Evolutionary conservation across 2,113 vertebrate genomes (phyloP), one percentile per base, ranked within the genome.

Genomic region (Balaeniceps rex): DNA sequence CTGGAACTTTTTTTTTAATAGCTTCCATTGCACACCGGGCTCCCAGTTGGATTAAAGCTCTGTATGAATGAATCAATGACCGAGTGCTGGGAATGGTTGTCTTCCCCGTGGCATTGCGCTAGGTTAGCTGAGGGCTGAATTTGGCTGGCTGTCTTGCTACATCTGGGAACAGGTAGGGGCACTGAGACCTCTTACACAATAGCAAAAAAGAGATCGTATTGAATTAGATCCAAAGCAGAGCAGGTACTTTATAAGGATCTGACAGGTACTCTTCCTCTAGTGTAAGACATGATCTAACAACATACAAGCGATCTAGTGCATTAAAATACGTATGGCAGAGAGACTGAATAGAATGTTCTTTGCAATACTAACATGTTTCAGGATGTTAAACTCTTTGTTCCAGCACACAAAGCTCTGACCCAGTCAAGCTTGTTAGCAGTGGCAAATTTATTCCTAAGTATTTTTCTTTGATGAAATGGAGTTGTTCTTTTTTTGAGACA

Each of bases 381-480:
- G 76, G 58, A 55, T 57, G 55, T 77, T 88, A 75, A 94, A 75
- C 40, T 14, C 88, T 88, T 87, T 75, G 61, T 92, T 75, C 69
- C 60, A 52, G n/a, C 81, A 83, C 72, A 87, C 76, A 94, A 83
- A 97, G 92, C 71, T 83, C 76, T 94, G 88, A 78, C 83, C 83
- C 65, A 88, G 92, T 9, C 94, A 75, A 76, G 88, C 94, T 91
- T 89, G 91, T 94, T 83, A 93, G 83, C 52, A 19, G 86, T 19
- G 17, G 52, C 74, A 84, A 90, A 88, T 93, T 87, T 36, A 75
- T 78, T 76, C 83, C 78, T 81, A 58, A 70, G 78, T 87, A 69
- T 52, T 95, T 96, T 49, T 38, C 91, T 85, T 68, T 93, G 81
- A 71, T 85, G 65, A 69, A 79, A 66, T 72, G 25, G 61, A 93